Conservation (phyloP, 37 sponge, comb jelly and placozoan genomes). For the Ephydatia muelleri region DNA sequence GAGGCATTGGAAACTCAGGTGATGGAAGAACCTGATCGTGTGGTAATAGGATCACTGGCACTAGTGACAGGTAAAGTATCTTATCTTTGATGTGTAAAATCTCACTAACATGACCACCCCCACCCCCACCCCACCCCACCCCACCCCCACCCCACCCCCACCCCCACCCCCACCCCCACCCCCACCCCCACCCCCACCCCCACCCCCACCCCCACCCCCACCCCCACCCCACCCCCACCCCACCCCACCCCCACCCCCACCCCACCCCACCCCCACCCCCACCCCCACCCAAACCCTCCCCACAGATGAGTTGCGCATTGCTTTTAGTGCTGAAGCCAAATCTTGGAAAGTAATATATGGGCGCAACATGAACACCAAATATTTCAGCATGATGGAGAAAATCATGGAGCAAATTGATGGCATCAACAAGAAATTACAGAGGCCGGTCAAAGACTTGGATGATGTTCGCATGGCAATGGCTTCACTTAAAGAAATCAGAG, state of each 20-base stretch:
- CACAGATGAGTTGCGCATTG: slow-evolving; percentile 78
- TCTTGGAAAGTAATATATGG: slow-evolving; percentile 88
- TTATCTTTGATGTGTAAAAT: no score
- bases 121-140: not conserved
- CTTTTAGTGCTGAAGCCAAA: slow-evolving; percentile 89
- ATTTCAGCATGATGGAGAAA: slow-evolving; percentile 71
- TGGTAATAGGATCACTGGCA: slow-evolving; percentile 65
- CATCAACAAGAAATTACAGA: slow-evolving; percentile 63
- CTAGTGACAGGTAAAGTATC: slow-evolving; percentile 68
- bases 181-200: no score
- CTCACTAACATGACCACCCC: not conserved
- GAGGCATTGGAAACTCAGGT: slow-evolving; percentile 47
- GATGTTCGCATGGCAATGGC: slow-evolving; percentile 93
- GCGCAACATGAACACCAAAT: slow-evolving; percentile 78
- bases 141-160: no score
- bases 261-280: no score
- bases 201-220: no score
- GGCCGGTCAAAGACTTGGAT: slow-evolving; percentile 91
- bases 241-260: no score
- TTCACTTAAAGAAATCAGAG: slow-evolving; percentile 79
- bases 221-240: no score
- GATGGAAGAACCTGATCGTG: slow-evolving; percentile 51
- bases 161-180: no score
- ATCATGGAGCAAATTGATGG: slow-evolving; percentile 87
- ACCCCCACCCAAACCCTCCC: not conserved